Conservation (phyloP, 2,113 vertebrate species). For the Onychorhynchus coronatus region DNA sequence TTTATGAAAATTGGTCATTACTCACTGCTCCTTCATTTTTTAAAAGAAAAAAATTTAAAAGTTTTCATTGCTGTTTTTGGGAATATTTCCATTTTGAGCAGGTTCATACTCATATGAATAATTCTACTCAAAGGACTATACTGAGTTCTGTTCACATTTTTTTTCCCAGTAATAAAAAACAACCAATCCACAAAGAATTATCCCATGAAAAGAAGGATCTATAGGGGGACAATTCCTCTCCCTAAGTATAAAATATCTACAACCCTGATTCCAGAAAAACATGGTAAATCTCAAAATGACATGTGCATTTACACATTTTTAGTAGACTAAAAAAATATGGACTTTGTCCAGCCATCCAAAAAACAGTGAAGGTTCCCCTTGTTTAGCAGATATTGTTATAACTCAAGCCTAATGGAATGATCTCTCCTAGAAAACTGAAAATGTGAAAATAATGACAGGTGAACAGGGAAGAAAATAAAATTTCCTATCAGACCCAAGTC, state of each 20-base stretch:
- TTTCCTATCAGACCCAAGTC: neutral
- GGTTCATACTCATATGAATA: neutral
- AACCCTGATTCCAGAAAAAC: neutral
- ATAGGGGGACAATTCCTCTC: neutral
- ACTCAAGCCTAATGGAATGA: neutral
- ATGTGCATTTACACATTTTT: neutral
- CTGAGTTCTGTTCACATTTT: neutral
- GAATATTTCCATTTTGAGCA: neutral
- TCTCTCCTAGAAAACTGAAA: neutral
- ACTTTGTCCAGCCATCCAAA: neutral
- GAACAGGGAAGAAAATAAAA: neutral
- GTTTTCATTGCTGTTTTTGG: neutral
- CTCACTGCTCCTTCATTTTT: neutral
- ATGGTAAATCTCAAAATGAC: neutral
- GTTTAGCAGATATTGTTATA: neutral
- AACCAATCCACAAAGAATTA: neutral
- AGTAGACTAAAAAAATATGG: neutral
- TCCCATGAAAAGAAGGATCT: neutral
- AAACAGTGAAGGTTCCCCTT: neutral
- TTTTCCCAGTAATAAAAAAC: neutral
- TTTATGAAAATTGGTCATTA: neutral
- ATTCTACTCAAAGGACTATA: neutral
- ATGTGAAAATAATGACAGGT: neutral
- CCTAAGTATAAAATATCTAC: neutral
- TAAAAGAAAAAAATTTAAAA: neutral